A percentile compares a stretch with the other conserved stretches of the same genome.
Conservation (phyloP, 2,888 invertebrate genomes). For the Gryllus longicercus region DNA sequence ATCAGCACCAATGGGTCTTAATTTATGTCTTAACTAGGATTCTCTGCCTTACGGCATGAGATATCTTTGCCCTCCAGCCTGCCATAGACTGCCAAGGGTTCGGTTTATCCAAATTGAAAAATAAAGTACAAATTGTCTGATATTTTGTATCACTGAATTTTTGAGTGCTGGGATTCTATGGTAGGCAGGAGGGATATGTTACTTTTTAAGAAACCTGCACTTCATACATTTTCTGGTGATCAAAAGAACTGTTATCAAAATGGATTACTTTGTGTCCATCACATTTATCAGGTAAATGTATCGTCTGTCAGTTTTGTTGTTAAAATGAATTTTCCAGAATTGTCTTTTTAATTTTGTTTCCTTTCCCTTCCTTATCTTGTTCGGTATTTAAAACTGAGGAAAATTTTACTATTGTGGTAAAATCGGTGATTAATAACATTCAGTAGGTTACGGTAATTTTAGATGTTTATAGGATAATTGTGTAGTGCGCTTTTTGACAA, state of each 20-base stretch:
- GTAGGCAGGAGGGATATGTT: conserved; percentile 25
- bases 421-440: too few species aligned
- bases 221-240: conserved; percentile 20
- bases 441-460: too few species aligned
- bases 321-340: conserved; percentile 26
- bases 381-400: too few species aligned
- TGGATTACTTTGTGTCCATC: neutral
- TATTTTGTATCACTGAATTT: conserved; percentile 28
- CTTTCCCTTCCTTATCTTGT: neutral
- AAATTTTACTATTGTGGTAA: too few species aligned
- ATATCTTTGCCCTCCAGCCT: conserved; percentile 26
- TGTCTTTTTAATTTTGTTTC: neutral
- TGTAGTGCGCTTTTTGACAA: too few species aligned
- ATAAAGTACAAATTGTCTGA: conserved; percentile 34
- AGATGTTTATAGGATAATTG: too few species aligned
- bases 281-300: conserved; percentile 28
- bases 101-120: conserved; percentile 28
- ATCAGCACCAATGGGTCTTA: conserved; percentile 19
- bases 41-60: neutral
- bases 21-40: conserved; percentile 19
- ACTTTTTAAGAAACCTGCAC: conserved; percentile 25
- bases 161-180: conserved; percentile 17
- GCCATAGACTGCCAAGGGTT: conserved; percentile 21
- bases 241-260: neutral
- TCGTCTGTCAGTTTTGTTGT: conserved; percentile 33